Evolutionary conservation across 2,888 invertebrate species (phyloP).

Genomic region (Synanthedon tipuliformis): DNA sequence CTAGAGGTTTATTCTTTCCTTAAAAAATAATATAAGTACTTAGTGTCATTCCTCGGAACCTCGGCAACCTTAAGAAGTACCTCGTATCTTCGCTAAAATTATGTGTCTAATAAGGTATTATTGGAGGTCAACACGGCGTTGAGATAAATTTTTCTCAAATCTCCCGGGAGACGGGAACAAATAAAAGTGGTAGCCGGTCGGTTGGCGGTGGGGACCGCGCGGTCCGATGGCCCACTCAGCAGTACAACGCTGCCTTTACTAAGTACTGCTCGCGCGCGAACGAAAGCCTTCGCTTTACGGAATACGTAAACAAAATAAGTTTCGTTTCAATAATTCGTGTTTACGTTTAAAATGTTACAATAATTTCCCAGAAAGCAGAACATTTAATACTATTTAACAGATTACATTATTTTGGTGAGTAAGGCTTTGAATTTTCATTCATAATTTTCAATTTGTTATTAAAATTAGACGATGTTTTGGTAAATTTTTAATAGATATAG

Average conservation of each 20-base stretch:
- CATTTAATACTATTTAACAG: no score
- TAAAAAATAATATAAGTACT: no score
- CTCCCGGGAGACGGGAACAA: slow-evolving; percentile 51
- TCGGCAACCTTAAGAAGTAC: no score
- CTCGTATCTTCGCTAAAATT: no score
- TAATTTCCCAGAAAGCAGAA: no score
- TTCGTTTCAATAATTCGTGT: background rate
- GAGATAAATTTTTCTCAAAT: slow-evolving; percentile 53
- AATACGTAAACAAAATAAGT: background rate
- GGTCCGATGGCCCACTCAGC: slow-evolving; percentile 24
- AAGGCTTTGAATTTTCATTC: background rate
- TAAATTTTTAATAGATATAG: no score
- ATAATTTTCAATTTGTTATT: background rate
- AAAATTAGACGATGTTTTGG: background rate
- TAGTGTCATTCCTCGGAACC: no score
- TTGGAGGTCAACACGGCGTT: slow-evolving; percentile 15
- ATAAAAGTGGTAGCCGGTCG: slow-evolving; percentile 50
- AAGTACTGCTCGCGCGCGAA: slow-evolving; percentile 40
- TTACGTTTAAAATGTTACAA: background rate
- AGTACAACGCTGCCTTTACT: slow-evolving; percentile 53
- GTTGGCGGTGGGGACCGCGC: slow-evolving; percentile 53
- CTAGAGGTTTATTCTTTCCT: no score
- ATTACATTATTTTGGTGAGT: background rate
- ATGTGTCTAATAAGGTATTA: no score
- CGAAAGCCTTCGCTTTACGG: background rate